Percentiles rank a stretch among this genome's conserved stretches.
Evolutionary conservation across 2,888 invertebrate species (phyloP).

Genomic region (Meloe dianella): DNA sequence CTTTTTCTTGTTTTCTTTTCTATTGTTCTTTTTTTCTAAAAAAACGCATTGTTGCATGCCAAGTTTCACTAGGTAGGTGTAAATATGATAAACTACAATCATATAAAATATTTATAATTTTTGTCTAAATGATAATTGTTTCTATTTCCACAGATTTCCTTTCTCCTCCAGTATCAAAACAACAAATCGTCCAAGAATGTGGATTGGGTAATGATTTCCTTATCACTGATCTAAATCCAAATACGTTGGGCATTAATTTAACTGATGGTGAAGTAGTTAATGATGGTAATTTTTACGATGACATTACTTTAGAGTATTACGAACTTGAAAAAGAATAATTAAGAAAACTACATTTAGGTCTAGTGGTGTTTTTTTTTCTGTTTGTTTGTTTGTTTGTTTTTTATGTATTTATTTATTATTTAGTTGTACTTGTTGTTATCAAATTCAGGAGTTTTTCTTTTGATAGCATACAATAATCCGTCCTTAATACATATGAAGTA

Average conservation of each 20-base stretch:
- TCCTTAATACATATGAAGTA: conserved; percentile 17
- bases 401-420: too few relatives aligned
- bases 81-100: not conserved
- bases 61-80: conserved; percentile 33
- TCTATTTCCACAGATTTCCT: conserved; percentile 60
- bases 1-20: conserved; percentile 22
- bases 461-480: conserved; percentile 28
- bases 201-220: conserved; percentile 69
- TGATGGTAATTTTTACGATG: conserved; percentile 62
- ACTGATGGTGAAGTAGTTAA: conserved; percentile 62
- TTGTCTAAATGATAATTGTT: conserved; percentile 10
- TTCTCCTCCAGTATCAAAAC: conserved; percentile 72
- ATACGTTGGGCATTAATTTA: conserved; percentile 61
- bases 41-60: conserved; percentile 27
- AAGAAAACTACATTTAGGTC: not conserved
- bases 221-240: conserved; percentile 64
- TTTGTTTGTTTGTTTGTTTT: too few relatives aligned
- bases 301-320: conserved; percentile 63
- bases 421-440: conserved; percentile 24
- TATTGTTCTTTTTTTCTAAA: too few relatives aligned
- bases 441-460: conserved; percentile 14
- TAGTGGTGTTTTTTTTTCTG: not conserved
- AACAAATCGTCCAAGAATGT: conserved; percentile 79
- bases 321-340: conserved; percentile 55
- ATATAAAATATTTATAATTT: not conserved